phyloP scores from a whole-genome alignment of 2,113 vertebrate genomes.

The Leucosticte australis region DNA sequence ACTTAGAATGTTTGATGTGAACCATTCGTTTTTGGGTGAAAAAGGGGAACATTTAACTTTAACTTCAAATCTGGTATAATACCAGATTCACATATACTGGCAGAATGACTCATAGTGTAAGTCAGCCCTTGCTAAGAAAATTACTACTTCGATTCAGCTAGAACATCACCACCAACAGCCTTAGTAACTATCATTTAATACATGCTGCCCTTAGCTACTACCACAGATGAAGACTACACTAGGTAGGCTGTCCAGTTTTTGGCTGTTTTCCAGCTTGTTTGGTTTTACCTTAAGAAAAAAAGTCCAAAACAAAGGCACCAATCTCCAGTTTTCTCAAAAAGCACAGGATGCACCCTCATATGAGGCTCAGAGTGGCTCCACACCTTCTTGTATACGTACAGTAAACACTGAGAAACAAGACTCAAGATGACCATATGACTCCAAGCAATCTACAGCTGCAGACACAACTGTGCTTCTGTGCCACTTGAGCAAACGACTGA shows the following conservation, averaged over 20 bases:
- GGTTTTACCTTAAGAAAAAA: background rate
- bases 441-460: background rate
- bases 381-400: too few relatives aligned
- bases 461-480: background rate
- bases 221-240: background rate
- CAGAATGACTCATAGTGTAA: background rate
- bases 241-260: background rate
- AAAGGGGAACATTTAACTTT: background rate
- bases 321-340: background rate
- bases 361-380: too few relatives aligned
- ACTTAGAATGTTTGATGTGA: background rate
- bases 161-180: background rate
- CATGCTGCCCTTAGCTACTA: background rate
- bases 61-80: background rate
- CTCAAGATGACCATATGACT: background rate
- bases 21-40: background rate
- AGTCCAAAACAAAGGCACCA: background rate
- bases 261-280: background rate
- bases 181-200: background rate
- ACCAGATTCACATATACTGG: background rate
- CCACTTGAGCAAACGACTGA: background rate
- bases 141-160: background rate
- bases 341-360: background rate
- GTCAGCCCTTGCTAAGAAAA: background rate
- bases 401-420: background rate